These are phyloP conservation scores for Platygyra sinensis DNA, from an alignment of 64 coral and sea anemone species.

Conservation along the genomic window DNA sequence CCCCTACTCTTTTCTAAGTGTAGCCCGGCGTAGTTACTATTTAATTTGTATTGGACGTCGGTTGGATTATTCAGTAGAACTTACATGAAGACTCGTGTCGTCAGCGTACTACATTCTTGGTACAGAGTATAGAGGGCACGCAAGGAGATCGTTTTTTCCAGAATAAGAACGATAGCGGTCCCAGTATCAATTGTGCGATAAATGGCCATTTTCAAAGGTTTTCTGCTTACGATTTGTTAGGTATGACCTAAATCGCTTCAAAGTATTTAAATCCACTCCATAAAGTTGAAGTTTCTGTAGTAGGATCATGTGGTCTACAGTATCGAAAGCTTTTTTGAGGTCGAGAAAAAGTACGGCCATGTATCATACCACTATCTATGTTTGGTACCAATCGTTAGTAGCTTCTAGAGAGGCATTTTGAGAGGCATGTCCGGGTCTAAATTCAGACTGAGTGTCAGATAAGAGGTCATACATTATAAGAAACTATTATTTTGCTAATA, in stretches of 20 bases:
- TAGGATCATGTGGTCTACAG: background rate
- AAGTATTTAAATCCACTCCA: no score
- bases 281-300: background rate
- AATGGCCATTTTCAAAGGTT: slow-evolving; percentile 7
- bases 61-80: background rate
- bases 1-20: background rate
- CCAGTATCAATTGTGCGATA: background rate
- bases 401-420: background rate
- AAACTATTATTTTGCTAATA: slow-evolving; percentile 1
- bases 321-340: background rate
- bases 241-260: no score
- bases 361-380: background rate
- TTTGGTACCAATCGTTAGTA: background rate
- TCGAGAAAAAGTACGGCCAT: background rate
- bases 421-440: background rate
- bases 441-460: background rate
- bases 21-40: background rate
- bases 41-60: background rate
- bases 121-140: background rate
- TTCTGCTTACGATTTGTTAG: background rate
- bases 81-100: background rate
- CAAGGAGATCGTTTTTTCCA: background rate
- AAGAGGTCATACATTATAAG: background rate
- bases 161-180: background rate
- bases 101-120: background rate